phyloP scores from a whole-genome alignment of 1,140 invertebrate species.

The Eurosta solidaginis region DNA sequence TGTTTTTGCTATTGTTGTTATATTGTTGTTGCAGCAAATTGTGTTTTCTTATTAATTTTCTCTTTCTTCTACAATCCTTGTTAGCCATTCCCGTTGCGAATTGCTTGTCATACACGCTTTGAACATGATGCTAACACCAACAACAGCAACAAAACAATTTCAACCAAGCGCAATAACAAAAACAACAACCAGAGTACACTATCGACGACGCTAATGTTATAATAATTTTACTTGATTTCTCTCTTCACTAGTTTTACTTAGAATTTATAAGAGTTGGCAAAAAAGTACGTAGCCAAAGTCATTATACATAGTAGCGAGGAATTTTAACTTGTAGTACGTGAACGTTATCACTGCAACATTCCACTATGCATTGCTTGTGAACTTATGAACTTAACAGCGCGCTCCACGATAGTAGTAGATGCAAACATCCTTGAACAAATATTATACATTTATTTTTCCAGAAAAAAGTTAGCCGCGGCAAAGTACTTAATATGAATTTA shows the following conservation, averaged over 20 bases:
- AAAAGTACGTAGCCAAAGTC: neutral
- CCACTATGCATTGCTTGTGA: too few species aligned
- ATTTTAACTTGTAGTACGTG: too few species aligned
- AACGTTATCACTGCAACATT: too few species aligned
- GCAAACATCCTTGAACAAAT: too few species aligned
- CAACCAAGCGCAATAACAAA: neutral
- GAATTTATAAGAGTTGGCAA: neutral
- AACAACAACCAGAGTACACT: neutral
- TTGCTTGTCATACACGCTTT: neutral
- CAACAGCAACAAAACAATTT: neutral
- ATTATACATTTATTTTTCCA: too few species aligned
- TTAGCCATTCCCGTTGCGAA: neutral
- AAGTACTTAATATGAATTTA: too few species aligned
- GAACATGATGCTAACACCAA: neutral
- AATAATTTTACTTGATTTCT: conserved; percentile 21
- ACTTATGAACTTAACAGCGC: too few species aligned
- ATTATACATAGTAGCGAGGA: too few species aligned
- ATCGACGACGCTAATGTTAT: neutral
- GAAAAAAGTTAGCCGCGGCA: too few species aligned
- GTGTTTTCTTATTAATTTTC: too few species aligned
- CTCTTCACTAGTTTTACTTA: neutral
- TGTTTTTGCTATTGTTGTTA: neutral
- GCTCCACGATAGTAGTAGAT: too few species aligned
- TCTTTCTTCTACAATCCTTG: neutral
- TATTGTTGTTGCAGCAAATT: neutral